Percentiles rank a stretch among this genome's conserved stretches.
These are phyloP conservation scores for Linepithema humile DNA, from an alignment of 1,140 invertebrate genomes.

Conservation along the genomic window DNA sequence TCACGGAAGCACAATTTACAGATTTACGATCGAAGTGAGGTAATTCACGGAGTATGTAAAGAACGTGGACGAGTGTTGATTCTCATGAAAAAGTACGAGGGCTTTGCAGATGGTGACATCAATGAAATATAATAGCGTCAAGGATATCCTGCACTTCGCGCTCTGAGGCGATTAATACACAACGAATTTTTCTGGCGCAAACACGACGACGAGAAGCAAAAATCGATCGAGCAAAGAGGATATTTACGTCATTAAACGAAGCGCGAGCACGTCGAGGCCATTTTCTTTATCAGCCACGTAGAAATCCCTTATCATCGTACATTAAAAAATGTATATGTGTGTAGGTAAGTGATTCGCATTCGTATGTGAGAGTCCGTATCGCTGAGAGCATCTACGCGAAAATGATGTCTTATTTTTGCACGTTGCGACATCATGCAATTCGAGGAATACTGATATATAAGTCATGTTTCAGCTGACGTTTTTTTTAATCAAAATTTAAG, in stretches of 20 bases:
- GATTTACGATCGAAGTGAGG: not conserved
- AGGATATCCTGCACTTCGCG: not conserved
- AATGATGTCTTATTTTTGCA: constrained; percentile 44
- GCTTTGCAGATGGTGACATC: not conserved
- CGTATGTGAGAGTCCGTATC: constrained; percentile 15
- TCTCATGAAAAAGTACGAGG: not conserved
- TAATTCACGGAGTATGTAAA: not conserved
- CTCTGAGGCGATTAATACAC: not conserved
- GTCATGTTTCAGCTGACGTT: not conserved
- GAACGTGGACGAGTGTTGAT: not conserved
- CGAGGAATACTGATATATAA: constrained; percentile 28
- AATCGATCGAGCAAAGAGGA: constrained; percentile 31
- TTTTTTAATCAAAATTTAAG: too few relatives aligned
- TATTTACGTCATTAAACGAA: constrained; percentile 71
- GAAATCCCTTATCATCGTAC: constrained; percentile 70
- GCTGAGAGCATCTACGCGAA: constrained; percentile 13
- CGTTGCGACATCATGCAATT: constrained; percentile 34
- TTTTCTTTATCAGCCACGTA: constrained; percentile 71
- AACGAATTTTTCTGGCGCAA: not conserved
- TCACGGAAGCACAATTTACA: not conserved
- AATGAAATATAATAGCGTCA: not conserved
- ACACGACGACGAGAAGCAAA: not conserved
- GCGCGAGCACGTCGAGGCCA: constrained; percentile 67
- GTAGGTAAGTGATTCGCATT: not conserved
- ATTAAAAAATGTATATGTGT: constrained; percentile 49